These are phyloP conservation scores for Lamproptera curius DNA, from an alignment of 2,888 invertebrate species.

Conservation along the genomic window DNA sequence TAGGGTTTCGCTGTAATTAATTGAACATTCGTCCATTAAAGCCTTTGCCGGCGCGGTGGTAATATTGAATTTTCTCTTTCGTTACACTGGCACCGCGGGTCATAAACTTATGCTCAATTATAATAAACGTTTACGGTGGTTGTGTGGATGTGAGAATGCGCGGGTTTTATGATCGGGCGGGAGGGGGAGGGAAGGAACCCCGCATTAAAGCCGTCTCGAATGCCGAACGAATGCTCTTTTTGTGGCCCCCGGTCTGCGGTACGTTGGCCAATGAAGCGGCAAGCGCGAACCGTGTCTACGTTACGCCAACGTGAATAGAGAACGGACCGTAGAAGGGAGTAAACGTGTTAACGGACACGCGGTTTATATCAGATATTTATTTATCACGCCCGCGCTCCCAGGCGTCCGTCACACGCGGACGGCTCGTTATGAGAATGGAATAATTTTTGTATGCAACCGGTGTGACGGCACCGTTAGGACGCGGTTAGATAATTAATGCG, in stretches of 20 bases:
- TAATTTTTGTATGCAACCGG: constrained; percentile 37
- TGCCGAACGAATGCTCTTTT: constrained; percentile 55
- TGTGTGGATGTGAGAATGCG: constrained; percentile 60
- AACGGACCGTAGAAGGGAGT: constrained; percentile 24
- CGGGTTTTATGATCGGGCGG: constrained; percentile 55
- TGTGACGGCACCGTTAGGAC: constrained; percentile 39
- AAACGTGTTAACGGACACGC: constrained; percentile 26
- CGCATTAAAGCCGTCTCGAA: constrained; percentile 44
- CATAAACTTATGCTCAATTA: constrained; percentile 70
- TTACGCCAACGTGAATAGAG: constrained; percentile 5
- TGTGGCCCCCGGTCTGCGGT: constrained; percentile 30
- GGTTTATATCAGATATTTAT: constrained; percentile 34
- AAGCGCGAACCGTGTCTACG: not conserved
- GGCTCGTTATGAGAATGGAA: constrained; percentile 39
- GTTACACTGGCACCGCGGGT: constrained; percentile 55
- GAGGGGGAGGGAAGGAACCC: constrained; percentile 41
- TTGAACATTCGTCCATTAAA: constrained; percentile 10
- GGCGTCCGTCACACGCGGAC: constrained; percentile 41
- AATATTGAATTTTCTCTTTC: constrained; percentile 54
- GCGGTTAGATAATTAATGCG: constrained; percentile 21
- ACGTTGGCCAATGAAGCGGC: constrained; percentile 3
- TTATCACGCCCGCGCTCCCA: constrained; percentile 27
- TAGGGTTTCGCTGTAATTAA: too few relatives aligned
- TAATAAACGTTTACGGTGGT: constrained; percentile 65
- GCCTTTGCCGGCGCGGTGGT: constrained; percentile 2